Evolutionary conservation across 2,888 invertebrate genomes (phyloP).

Genomic region (Pachydiplax longipennis): DNA sequence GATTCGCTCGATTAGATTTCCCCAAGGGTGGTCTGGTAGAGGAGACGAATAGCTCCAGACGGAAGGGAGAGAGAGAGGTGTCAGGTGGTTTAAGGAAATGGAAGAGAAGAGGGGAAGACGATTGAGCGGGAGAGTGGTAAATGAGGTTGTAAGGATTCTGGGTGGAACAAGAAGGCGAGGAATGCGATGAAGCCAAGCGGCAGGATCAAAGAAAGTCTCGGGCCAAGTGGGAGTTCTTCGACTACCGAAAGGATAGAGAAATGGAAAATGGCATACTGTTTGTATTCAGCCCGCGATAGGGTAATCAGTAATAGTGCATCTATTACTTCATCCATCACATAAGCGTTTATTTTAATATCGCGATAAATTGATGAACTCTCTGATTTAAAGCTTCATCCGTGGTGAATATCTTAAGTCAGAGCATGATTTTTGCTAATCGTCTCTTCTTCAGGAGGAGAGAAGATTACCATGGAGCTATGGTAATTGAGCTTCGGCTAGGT

Average conservation of each 20-base stretch:
- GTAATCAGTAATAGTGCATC: not conserved
- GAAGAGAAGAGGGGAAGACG: not conserved
- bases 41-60: not conserved
- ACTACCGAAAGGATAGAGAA: not conserved
- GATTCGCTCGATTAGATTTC: not conserved
- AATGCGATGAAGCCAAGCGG: not conserved
- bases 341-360: too few relatives aligned
- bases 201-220: not conserved
- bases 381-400: too few relatives aligned
- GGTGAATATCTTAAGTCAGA: too few relatives aligned
- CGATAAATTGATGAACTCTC: too few relatives aligned
- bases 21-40: not conserved
- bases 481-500: too few relatives aligned
- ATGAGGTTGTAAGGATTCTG: constrained; percentile 32
- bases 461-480: too few relatives aligned
- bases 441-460: too few relatives aligned
- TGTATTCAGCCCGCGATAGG: not conserved
- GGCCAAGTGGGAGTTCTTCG: not conserved
- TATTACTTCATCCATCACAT: too few relatives aligned
- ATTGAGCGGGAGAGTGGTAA: not conserved
- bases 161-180: not conserved
- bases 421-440: too few relatives aligned
- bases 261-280: not conserved
- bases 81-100: not conserved
- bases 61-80: not conserved